Evolutionary conservation across 2,113 vertebrate genomes (phyloP).

Genomic region (Syngnathus floridae): DNA sequence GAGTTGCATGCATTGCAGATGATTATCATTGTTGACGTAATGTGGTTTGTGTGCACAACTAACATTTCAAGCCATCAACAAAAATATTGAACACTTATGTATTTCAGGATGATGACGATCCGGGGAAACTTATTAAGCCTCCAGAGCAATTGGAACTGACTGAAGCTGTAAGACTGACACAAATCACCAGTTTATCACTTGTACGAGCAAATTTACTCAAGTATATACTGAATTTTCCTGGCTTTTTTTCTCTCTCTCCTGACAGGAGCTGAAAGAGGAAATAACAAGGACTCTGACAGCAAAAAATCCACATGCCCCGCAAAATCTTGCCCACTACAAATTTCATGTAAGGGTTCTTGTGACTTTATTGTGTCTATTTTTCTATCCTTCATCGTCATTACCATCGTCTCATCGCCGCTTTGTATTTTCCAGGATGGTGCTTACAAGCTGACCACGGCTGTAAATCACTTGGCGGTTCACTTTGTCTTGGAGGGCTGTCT

Average conservation of each 20-base stretch:
- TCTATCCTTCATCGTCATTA: neutral
- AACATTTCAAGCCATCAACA: neutral
- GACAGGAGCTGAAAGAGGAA: conserved; percentile 87
- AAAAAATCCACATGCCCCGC: conserved; percentile 84
- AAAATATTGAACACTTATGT: neutral
- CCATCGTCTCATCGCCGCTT: neutral
- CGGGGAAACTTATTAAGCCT: conserved; percentile 74
- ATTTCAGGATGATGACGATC: conserved; percentile 78
- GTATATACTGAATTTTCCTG: neutral
- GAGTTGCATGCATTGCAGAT: neutral
- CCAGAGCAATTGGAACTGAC: conserved; percentile 82
- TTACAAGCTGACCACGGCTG: conserved; percentile 70
- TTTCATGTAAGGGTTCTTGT: conserved; percentile 77
- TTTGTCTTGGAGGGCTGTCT: conserved; percentile 81
- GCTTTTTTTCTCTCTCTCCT: neutral
- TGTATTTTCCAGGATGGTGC: conserved; percentile 73
- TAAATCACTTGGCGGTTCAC: conserved; percentile 82
- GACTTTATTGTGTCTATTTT: neutral
- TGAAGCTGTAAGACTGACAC: conserved; percentile 45
- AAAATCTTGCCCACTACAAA: conserved; percentile 85
- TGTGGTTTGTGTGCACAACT: neutral
- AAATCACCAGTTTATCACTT: neutral
- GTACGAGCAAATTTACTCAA: neutral
- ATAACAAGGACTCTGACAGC: conserved; percentile 82
- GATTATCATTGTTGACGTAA: neutral